Evolutionary conservation across 2,888 invertebrate genomes (phyloP).

Genomic region (Xylota segnis): DNA sequence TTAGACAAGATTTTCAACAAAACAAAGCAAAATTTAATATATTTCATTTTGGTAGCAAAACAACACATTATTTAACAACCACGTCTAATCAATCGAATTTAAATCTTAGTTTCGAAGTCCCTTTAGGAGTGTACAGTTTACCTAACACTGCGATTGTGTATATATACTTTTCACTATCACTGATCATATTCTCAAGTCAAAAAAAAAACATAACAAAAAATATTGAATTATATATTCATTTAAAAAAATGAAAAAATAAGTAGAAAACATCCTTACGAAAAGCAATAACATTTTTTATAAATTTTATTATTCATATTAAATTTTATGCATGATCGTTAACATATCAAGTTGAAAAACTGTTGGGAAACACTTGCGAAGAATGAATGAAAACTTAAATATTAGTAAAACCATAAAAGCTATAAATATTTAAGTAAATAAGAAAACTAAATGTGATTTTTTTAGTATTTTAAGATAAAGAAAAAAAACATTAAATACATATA

Average conservation of each 20-base stretch:
- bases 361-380: constrained; percentile 30
- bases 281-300: constrained; percentile 65
- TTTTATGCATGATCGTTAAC: constrained; percentile 41
- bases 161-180: constrained; percentile 22
- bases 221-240: constrained; percentile 18
- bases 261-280: constrained; percentile 36
- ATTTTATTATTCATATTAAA: constrained; percentile 23
- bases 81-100: too few relatives aligned
- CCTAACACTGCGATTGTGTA: background rate
- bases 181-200: constrained; percentile 12
- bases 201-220: background rate
- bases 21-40: too few relatives aligned
- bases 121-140: background rate
- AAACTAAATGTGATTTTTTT: constrained; percentile 76
- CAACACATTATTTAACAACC: too few relatives aligned
- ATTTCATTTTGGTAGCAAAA: too few relatives aligned
- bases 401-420: constrained; percentile 50
- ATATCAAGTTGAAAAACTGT: constrained; percentile 35
- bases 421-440: constrained; percentile 54
- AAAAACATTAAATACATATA: constrained; percentile 34
- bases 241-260: too few relatives aligned
- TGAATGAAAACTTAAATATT: constrained; percentile 57
- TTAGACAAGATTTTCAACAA: too few relatives aligned
- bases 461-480: constrained; percentile 59
- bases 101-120: too few relatives aligned